Evolutionary conservation across 2,888 invertebrate genomes (phyloP).

Genomic region (Anoncus sp.): DNA sequence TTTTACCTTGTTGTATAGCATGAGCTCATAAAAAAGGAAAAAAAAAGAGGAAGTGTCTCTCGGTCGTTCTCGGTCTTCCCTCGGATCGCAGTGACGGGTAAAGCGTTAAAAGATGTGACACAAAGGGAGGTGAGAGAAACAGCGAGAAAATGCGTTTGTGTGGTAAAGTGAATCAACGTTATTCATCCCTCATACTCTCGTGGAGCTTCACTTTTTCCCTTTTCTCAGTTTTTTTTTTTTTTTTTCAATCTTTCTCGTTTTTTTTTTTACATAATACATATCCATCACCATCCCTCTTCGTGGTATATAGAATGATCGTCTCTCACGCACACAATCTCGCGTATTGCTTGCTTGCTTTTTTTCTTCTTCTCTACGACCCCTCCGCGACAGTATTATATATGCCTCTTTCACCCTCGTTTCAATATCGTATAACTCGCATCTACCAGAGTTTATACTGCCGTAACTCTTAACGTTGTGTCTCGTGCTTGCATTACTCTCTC

Average conservation of each 20-base stretch:
- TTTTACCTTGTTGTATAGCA: background rate
- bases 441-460: conserved; percentile 24
- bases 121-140: conserved; percentile 28
- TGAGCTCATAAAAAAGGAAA: conserved; percentile 17
- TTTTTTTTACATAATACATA: conserved; percentile 42
- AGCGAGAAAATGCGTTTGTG: conserved; percentile 37
- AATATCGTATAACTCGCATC: conserved; percentile 35
- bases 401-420: conserved; percentile 32
- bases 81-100: conserved; percentile 22
- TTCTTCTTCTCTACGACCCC: conserved; percentile 19
- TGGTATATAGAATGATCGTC: conserved; percentile 46
- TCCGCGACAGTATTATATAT: conserved; percentile 43
- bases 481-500: conserved; percentile 4
- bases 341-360: conserved; percentile 20
- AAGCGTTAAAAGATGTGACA: conserved; percentile 34
- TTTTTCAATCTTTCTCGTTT: conserved; percentile 35
- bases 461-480: conserved; percentile 8
- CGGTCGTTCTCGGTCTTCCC: background rate
- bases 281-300: conserved; percentile 34
- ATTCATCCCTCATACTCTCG: conserved; percentile 41
- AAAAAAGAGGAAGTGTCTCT: background rate
- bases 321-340: conserved; percentile 39
- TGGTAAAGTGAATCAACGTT: conserved; percentile 48
- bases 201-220: conserved; percentile 42
- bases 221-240: conserved; percentile 15